phyloP scores from a whole-genome alignment of 64 coral and sea anemone species.

The Montipora efflorescens region DNA sequence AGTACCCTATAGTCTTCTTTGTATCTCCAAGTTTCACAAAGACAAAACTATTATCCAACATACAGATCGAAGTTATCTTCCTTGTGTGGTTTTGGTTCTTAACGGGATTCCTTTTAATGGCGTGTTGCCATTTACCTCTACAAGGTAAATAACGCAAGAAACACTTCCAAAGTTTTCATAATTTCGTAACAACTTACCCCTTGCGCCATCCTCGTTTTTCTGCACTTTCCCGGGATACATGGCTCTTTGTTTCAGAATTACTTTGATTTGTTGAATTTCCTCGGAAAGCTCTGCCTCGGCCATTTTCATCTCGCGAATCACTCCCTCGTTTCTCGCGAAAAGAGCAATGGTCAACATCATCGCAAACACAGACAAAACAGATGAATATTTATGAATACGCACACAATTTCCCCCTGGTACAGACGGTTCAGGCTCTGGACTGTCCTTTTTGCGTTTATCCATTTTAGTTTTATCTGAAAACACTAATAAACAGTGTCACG shows the following conservation, averaged over 20 bases:
- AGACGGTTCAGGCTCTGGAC: background rate
- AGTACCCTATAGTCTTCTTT: too few species aligned
- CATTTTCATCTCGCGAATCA: slow-evolving; percentile 5
- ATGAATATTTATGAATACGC: background rate
- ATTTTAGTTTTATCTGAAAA: background rate
- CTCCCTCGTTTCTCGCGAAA: slow-evolving; percentile 4
- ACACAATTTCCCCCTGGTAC: background rate
- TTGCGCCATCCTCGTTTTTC: background rate
- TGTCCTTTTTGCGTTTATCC: background rate
- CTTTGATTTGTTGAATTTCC: slow-evolving; percentile 19
- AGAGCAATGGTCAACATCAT: background rate
- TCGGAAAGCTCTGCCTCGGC: background rate
- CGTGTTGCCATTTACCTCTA: too few species aligned
- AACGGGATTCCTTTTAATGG: too few species aligned
- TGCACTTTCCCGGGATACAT: too few species aligned
- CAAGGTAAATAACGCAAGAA: too few species aligned
- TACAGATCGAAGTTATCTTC: too few species aligned
- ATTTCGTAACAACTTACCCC: background rate
- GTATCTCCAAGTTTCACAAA: too few species aligned
- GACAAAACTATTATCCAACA: too few species aligned
- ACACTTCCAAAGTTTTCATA: too few species aligned
- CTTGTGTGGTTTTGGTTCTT: too few species aligned
- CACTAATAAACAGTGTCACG: too few species aligned
- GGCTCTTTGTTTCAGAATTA: background rate
- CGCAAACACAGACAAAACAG: background rate